Percentiles rank a stretch among this genome's conserved stretches.
These are phyloP conservation scores for Varanus komodoensis DNA, from an alignment of 2,113 vertebrate species.

Conservation along the genomic window DNA sequence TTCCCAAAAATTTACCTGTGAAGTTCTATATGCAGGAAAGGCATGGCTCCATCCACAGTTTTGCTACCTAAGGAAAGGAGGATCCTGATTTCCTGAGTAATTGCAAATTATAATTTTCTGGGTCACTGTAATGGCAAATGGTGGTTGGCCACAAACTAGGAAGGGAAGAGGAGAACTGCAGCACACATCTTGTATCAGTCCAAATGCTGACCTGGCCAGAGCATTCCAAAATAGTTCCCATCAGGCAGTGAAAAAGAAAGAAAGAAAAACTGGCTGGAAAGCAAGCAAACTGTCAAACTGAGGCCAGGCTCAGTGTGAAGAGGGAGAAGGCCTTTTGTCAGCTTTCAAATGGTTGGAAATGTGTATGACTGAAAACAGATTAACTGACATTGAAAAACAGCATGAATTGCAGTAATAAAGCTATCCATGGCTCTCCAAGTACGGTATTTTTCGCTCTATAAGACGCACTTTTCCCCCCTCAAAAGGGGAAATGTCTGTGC, in stretches of 20 bases:
- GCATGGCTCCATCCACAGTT: neutral
- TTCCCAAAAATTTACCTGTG: neutral
- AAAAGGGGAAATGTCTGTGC: too few species aligned
- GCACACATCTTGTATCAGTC: neutral
- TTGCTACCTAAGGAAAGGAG: neutral
- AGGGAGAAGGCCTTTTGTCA: neutral
- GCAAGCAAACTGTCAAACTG: neutral
- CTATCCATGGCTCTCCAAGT: neutral
- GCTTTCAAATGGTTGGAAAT: fast-evolving
- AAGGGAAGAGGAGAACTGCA: neutral
- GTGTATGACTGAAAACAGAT: neutral
- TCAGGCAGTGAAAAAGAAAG: neutral
- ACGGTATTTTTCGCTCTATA: too few species aligned
- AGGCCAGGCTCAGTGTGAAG: neutral
- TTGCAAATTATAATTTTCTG: neutral
- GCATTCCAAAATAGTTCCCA: neutral
- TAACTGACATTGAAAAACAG: neutral
- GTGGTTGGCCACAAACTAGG: neutral
- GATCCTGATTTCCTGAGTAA: neutral
- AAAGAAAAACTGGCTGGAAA: neutral
- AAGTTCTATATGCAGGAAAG: neutral
- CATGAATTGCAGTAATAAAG: fast-evolving
- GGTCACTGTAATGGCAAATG: neutral
- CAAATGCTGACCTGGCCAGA: neutral
- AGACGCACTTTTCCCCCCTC: too few species aligned